Evolutionary conservation across 2,888 invertebrate genomes (phyloP).

Genomic region (Lepidocyrtinus sp.): DNA sequence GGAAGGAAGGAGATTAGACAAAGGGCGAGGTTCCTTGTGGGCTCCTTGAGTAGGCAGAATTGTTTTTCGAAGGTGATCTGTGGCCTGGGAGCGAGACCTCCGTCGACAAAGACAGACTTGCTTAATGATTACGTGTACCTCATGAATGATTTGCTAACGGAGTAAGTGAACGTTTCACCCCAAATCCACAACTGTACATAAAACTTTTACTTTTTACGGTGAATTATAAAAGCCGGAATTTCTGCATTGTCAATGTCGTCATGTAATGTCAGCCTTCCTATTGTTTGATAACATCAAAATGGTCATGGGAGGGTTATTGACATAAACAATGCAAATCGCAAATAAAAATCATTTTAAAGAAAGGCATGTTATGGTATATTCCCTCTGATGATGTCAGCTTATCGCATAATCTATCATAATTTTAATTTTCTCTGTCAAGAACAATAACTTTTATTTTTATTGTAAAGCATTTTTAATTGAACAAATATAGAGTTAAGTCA

Average conservation of each 20-base stretch:
- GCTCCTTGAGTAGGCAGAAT: slow-evolving; percentile 54
- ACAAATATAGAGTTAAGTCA: too few relatives aligned
- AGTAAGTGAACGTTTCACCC: slow-evolving; percentile 52
- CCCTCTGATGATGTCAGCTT: neutral
- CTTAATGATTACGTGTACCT: slow-evolving; percentile 67
- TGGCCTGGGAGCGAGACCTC: slow-evolving; percentile 77
- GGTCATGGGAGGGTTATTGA: neutral
- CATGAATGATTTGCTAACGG: slow-evolving; percentile 61
- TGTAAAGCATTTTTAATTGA: too few relatives aligned
- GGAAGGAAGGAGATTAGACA: slow-evolving; percentile 21
- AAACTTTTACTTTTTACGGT: neutral
- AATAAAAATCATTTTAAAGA: neutral
- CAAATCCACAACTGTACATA: neutral
- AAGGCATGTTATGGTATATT: too few relatives aligned
- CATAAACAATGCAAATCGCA: neutral
- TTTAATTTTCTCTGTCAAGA: too few relatives aligned
- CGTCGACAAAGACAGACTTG: slow-evolving; percentile 60
- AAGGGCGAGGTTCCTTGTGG: slow-evolving; percentile 56
- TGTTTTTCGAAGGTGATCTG: slow-evolving; percentile 80
- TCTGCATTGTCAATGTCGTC: neutral
- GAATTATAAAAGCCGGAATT: too few relatives aligned
- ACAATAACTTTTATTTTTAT: too few relatives aligned
- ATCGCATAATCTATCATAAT: too few relatives aligned
- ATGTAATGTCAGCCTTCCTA: neutral
- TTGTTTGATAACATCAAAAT: neutral